These are phyloP conservation scores for Hyppa rectilinea DNA, from an alignment of 2,888 invertebrate species.

Conservation along the genomic window DNA sequence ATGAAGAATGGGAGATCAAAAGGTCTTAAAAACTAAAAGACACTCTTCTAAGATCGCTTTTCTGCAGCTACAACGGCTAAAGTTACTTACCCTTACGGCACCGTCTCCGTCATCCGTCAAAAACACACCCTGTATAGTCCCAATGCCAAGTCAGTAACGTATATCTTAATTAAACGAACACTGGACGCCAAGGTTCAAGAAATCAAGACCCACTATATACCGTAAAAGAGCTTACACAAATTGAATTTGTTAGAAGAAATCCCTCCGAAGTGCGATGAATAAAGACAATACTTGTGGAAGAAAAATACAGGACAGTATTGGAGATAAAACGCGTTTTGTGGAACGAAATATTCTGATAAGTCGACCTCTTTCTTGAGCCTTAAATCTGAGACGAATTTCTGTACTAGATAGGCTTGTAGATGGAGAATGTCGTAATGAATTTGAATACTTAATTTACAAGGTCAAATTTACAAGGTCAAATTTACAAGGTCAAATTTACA, in stretches of 20 bases:
- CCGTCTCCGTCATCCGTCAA: no score
- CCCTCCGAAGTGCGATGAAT: conserved; percentile 64
- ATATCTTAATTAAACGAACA: conserved; percentile 69
- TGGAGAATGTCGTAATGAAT: conserved; percentile 17
- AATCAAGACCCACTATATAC: conserved; percentile 50
- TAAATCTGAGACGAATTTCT: conserved; percentile 28
- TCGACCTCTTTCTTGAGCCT: conserved; percentile 47
- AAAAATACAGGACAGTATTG: conserved; percentile 58
- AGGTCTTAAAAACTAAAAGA: not conserved
- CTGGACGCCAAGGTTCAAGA: conserved; percentile 57
- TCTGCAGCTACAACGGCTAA: not conserved
- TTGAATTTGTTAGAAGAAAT: conserved; percentile 73
- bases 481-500: not conserved
- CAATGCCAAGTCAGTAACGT: conserved; percentile 58
- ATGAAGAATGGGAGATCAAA: not conserved
- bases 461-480: not conserved
- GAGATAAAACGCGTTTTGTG: conserved; percentile 58
- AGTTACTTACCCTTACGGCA: not conserved
- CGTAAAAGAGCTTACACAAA: conserved; percentile 73
- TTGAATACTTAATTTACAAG: conserved; percentile 2
- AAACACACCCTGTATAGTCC: conserved; percentile 18
- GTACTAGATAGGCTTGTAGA: conserved; percentile 19
- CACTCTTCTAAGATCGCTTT: not conserved
- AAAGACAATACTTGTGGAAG: conserved; percentile 60
- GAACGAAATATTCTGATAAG: conserved; percentile 62